Base-by-base conservation (phyloP, 35 echinoderm and acorn worm species). In the Apostichopus parvimensis region DNA sequence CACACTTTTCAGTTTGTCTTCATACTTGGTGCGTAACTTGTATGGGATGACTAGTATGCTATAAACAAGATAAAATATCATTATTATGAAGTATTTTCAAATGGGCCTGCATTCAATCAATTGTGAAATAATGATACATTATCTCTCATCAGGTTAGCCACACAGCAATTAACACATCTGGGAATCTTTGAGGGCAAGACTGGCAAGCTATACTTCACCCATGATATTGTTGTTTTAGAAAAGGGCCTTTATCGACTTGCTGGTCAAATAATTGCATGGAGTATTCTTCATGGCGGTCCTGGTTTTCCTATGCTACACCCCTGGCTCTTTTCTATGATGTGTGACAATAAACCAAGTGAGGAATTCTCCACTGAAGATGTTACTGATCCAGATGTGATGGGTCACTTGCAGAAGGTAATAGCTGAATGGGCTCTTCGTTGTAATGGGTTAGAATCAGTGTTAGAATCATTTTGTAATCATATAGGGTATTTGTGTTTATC, bases 181-280 rank as follows among this genome's bases (percentile, higher is more conserved):
- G 53, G 61, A 8, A 56, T 89, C 8, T 89, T 89, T 89, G 87
- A 89, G 53, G 87, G 87, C 3, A 24, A 70, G 15, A 11, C n/a
- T 25, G 13, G 13, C 8, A 89, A 76, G 65, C 17, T 89, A 23
- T 89, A 89, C 54, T 89, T 76, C 54, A 25, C 70, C 6, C 87
- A 89, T 20, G 70, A 89, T 9, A 70, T 89, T 17, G 56, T 6
- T 6, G 26, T 89, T 53, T 57, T 89, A 34, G 87, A 89, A 34
- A 89, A 89, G 23, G 87, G 87, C 5, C 9, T 76, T 8, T 89
- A 89, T 25, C 8, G 20, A 53, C 87, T 89, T 11, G 87, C 87
- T 73, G 87, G 87, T 14, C 87, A 89, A 76, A 89, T 89, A 14
- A 53, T 89, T 89, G 8, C 87, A 76, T 89, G 87, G 62, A 89